Evolutionary conservation across 2,888 invertebrate species (phyloP).

Genomic region (Sarcophaga carnaria): DNA sequence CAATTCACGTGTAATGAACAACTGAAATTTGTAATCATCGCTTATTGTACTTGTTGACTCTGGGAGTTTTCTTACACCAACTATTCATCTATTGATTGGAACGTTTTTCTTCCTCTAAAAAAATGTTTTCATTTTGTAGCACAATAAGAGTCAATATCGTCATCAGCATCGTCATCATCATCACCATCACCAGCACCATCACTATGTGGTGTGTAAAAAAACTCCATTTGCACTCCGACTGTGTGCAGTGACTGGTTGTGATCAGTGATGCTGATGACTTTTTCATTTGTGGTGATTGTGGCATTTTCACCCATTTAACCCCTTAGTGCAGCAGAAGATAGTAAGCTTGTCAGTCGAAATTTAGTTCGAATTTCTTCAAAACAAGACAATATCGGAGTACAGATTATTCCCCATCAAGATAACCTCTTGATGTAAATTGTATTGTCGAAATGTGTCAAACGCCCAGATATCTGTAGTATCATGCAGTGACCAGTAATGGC

Average conservation of each 20-base stretch:
- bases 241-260: conserved; percentile 1
- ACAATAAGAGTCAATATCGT: conserved; percentile 42
- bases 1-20: conserved; percentile 39
- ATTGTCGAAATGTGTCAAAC: too few relatives aligned
- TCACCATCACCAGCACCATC: conserved; percentile 10
- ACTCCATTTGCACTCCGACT: conserved; percentile 50
- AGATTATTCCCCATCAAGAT: too few relatives aligned
- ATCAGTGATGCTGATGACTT: conserved; percentile 5
- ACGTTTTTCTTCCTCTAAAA: neutral
- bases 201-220: neutral
- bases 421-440: too few relatives aligned
- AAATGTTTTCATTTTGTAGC: conserved; percentile 29
- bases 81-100: conserved; percentile 22
- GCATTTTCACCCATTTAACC: conserved; percentile 26
- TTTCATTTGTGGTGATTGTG: neutral
- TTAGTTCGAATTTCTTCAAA: too few relatives aligned
- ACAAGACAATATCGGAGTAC: too few relatives aligned
- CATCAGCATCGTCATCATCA: conserved; percentile 44
- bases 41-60: conserved; percentile 39
- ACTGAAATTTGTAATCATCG: conserved; percentile 52
- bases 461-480: too few relatives aligned
- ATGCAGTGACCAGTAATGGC: too few relatives aligned
- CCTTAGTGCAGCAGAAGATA: neutral
- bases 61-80: conserved; percentile 26
- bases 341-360: too few relatives aligned